phyloP scores from a whole-genome alignment of 1,140 invertebrate species.

The Apis florea region DNA sequence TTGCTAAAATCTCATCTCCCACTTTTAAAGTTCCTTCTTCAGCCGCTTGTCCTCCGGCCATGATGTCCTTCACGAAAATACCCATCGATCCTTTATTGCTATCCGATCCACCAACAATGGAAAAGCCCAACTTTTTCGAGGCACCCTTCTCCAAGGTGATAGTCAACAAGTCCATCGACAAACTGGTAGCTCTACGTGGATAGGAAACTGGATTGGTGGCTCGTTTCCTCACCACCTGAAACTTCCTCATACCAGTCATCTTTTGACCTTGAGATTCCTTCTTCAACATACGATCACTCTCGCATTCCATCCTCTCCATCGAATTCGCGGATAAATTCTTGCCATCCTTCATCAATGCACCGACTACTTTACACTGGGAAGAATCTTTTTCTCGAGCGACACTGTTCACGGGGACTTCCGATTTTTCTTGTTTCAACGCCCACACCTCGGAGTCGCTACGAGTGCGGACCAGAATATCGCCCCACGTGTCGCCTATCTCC shows the following conservation, averaged over 20 bases:
- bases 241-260: constrained; percentile 78
- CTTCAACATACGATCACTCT: not conserved
- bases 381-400: not conserved
- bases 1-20: constrained; percentile 85
- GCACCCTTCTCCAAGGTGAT: constrained; percentile 83
- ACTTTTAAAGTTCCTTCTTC: constrained; percentile 83
- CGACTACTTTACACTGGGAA: constrained; percentile 4
- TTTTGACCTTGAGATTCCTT: constrained; percentile 56
- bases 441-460: constrained; percentile 72
- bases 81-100: constrained; percentile 86
- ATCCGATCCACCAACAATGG: constrained; percentile 87
- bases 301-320: constrained; percentile 2
- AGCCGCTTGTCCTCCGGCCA: constrained; percentile 85
- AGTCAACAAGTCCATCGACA: constrained; percentile 73
- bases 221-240: constrained; percentile 73
- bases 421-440: constrained; percentile 55
- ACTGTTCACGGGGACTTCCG: not conserved
- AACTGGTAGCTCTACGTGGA: constrained; percentile 66
- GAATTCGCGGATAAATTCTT: constrained; percentile 1
- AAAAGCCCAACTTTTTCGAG: constrained; percentile 86
- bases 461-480: constrained; percentile 58
- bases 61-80: constrained; percentile 88
- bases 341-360: not conserved
- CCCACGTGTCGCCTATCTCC: constrained; percentile 68
- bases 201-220: constrained; percentile 46